Percentiles rank a stretch among this genome's conserved stretches.
These are phyloP conservation scores for Heliconius congener DNA, from an alignment of 1,140 invertebrate genomes.

Conservation along the genomic window DNA sequence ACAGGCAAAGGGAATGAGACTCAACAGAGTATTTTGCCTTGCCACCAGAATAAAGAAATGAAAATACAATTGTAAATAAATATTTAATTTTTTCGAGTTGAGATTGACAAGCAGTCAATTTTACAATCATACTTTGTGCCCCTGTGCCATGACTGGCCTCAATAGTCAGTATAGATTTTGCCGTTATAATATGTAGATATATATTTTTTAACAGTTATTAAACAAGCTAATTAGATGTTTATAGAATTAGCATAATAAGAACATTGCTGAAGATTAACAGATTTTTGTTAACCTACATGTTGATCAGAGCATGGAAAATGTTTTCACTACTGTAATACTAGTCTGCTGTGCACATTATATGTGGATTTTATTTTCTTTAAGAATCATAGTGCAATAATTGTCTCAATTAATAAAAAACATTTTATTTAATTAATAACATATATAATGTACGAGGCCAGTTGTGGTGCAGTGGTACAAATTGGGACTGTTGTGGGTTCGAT, in stretches of 20 bases:
- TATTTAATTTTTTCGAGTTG: too few species aligned
- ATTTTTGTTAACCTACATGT: slow-evolving; percentile 49
- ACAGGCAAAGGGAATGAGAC: too few species aligned
- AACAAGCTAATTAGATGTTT: slow-evolving; percentile 27
- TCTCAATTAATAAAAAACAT: not conserved
- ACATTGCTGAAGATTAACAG: slow-evolving; percentile 19
- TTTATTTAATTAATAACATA: not conserved
- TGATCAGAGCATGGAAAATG: slow-evolving; percentile 44
- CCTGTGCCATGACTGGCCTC: too few species aligned
- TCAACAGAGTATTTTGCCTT: too few species aligned
- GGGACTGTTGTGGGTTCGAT: too few species aligned
- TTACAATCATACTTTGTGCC: too few species aligned
- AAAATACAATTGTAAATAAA: too few species aligned
- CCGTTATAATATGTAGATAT: not conserved
- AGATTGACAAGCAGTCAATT: too few species aligned
- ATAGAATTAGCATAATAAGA: slow-evolving; percentile 27
- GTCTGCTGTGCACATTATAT: not conserved
- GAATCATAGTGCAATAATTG: slow-evolving; percentile 2
- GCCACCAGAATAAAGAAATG: too few species aligned
- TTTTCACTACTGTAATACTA: slow-evolving; percentile 33
- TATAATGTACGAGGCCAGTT: too few species aligned
- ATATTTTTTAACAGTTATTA: slow-evolving; percentile 26
- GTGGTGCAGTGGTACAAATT: too few species aligned
- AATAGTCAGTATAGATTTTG: not conserved
- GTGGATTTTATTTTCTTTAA: slow-evolving; percentile 7